Base-by-base conservation (phyloP, 2,888 invertebrate genomes). In the Cosmopolites sordidus region DNA sequence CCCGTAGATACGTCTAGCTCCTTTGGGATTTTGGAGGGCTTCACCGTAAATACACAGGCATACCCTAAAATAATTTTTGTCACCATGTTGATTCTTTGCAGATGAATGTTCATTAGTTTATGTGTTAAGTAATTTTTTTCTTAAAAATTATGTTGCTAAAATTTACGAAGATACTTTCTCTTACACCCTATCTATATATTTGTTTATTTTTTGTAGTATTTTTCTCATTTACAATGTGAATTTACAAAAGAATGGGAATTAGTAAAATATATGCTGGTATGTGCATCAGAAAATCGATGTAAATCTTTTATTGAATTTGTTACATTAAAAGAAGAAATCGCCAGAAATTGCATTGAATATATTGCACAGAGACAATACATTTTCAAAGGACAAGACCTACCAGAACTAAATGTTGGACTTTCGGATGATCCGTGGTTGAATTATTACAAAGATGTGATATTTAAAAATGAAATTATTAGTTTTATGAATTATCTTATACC, bases 231-330 rank as follows among this genome's bases (percentile, higher is more conserved):
- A 6, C 42, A 43, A 17, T 54, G 50, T 16, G 48, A 50, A 39
- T 16, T 51, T 9, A 4, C 41, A 11, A 58, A 14, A 9, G 50
- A 58, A 43, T 22, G 48, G 15, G 27, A 56, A 3, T 8, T 58
- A n/a, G 39, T 50, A 12, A 43, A 58, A 33, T 44, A 41, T n/a
- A 12, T 56, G 4, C 40, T 58, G 2, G 30, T 8, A 6, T 43
- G 44, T 18, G 33, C 43, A 0, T 29, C 43, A 18, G 39, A 58
- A 41, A 15, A 47, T 16, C 41, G 58, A 22, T 58, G 71, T 40
- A 66, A 65, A 52, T 64, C 59, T 4, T 69, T 70, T 58, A 51
- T 67, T n/a, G 60, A 65, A 12, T 71, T 68, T 58, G 58, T 66
- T 18, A 37, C 46, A 17, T 15, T 60, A 9, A 67, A 66, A 39